Base-by-base conservation (phyloP, 2,797 vertebrate genomes). In the Karalla daura region DNA sequence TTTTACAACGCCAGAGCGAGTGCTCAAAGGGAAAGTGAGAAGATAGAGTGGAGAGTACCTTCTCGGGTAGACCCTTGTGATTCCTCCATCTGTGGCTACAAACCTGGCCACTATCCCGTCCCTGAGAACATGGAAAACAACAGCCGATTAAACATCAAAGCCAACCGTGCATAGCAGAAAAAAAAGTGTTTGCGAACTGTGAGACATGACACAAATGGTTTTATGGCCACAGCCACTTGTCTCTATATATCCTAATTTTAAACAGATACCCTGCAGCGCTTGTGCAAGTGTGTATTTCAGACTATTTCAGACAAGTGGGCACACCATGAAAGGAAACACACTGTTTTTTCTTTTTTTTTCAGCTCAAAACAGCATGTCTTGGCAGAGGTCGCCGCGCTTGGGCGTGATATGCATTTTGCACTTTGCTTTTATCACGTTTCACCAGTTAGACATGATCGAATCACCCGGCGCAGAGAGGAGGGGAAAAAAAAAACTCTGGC, bases 11-110 rank as follows among this genome's bases (percentile, higher is more conserved):
- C 47, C 41, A 59, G 63, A 39, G 37, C 37, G 45, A 23, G 70
- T 2, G 28, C 40, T 28, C 15, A 25, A 10, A 40, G 49, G 27
- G 52, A 51, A 74, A 64, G 50, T 32, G 73, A 70, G 70, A 68
- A 40, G 33, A 59, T 56, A 18, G 20, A 51, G 13, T 21, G 2
- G 59, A 56, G 37, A 80, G 87, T 95, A 99, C 98, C 95, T 96
- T 94, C 94, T 96, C 0, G 98, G 97, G 87, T 93, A 97, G 61
- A 99, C 94, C 91, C 98, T 94, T 47, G 98, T 99, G 84, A 99
- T 96, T 75, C 98, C 98, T 78, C 97, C 98, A 85, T 99, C 98
- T 23, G 98, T 99, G 71, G 96, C 95, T 52, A 99, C 97, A 89
- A 99, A 99, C 52, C 95, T 95, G 50, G 97, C 95, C 74, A 94